Conservation (phyloP, 2,797 vertebrate species). For the Sebastes baramenuke region DNA sequence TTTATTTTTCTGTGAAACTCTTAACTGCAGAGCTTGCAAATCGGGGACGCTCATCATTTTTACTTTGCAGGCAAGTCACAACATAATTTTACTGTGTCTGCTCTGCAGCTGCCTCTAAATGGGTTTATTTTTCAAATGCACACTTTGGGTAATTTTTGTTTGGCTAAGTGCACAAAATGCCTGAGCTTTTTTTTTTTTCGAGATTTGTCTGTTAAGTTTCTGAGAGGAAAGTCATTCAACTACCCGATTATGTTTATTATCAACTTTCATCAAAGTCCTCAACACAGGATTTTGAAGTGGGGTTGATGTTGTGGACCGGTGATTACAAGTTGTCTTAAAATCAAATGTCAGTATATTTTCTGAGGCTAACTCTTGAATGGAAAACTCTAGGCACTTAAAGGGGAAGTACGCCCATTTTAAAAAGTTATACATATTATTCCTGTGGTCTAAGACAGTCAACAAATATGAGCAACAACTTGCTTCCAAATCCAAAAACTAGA, state of each 20-base stretch:
- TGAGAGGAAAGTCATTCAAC: constrained; percentile 5
- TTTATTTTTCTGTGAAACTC: constrained; percentile 48
- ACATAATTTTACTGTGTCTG: constrained; percentile 41
- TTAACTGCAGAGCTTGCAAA: constrained; percentile 54
- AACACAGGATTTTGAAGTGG: neutral
- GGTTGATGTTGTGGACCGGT: neutral
- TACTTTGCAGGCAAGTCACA: constrained; percentile 58
- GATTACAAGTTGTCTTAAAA: neutral
- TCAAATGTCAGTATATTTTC: neutral
- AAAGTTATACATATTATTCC: neutral
- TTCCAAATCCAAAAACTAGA: neutral
- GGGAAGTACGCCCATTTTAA: neutral
- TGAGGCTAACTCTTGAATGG: neutral
- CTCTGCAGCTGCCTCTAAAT: constrained; percentile 54
- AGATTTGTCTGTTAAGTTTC: constrained; percentile 13
- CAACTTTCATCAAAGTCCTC: neutral
- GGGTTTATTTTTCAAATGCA: constrained; percentile 49
- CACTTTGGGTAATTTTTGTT: constrained; percentile 46
- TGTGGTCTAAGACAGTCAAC: neutral
- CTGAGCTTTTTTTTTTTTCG: neutral
- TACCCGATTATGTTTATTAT: constrained; percentile 12
- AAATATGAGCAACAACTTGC: neutral
- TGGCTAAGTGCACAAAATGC: constrained; percentile 22
- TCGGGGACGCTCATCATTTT: constrained; percentile 53
- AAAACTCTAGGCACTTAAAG: neutral